Evolutionary conservation across 2,797 vertebrate genomes (phyloP), one percentile per base, ranked within the genome.

Genomic region (Coreius guichenoti): DNA sequence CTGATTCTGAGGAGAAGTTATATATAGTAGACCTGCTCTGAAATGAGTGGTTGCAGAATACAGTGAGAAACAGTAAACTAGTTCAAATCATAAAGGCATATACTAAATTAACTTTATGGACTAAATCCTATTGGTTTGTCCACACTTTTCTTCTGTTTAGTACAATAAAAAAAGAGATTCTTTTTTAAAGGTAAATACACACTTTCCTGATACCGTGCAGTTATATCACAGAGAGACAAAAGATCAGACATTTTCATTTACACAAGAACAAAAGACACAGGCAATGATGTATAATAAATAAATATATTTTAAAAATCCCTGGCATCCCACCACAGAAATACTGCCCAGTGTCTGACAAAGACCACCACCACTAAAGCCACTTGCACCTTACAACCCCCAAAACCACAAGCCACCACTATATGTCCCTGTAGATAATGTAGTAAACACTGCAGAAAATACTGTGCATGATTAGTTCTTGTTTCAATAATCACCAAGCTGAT

Each of bases 291-390:
- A 19, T 73, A 31, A 45, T 45, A 26, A 43, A 43, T 31, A 61
- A 61, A 73, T 56, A 26, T 16, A 54, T 39, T 43, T 77, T 75
- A 12, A 36, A 82, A 65, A 65, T 70, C 31, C 8, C 26, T 63
- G 23, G n/a, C 1, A 31, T 63, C 14, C 58, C 6, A 83, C 45
- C 72, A 83, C 58, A 49, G 8, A 65, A 76, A 67, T 19, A 11
- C 23, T n/a, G 3, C 16, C 31, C 45, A 67, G 33, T 56, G 36
- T 69, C 33, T 69, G 49, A 78, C 31, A 58, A 84, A 78, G 8
- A 76, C 89, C 86, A 85, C 90, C 93, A 90, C 84, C 86, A 82
- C 47, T 36, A 70, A 68, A 69, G 63, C 77, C 74, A 69, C 63
- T 58, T 26, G 29, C n/a, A 16, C 23, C 8, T n/a, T 7, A 31